A percentile compares a stretch with the other conserved stretches of the same genome.
phyloP scores from a whole-genome alignment of 2,888 invertebrate species.

The Timema podura region DNA sequence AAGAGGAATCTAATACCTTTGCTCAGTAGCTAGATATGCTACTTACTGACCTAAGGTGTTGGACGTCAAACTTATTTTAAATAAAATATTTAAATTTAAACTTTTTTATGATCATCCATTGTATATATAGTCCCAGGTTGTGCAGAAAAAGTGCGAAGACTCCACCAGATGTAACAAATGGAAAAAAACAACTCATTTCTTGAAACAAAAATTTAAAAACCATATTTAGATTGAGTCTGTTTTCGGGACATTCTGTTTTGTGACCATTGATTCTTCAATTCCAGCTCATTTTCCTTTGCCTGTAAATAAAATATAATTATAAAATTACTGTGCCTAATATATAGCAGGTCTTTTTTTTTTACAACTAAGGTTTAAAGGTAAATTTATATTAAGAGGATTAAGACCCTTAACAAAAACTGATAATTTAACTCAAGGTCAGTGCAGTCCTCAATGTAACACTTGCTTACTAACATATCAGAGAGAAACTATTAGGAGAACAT shows the following conservation, averaged over 20 bases:
- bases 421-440: slow-evolving; percentile 4
- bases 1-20: too few relatives aligned
- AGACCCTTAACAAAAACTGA: neutral
- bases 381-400: neutral
- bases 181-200: neutral
- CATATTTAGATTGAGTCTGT: slow-evolving; percentile 94
- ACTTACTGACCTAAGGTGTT: too few relatives aligned
- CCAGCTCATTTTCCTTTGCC: slow-evolving; percentile 92
- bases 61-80: too few relatives aligned
- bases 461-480: neutral
- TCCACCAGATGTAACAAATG: too few relatives aligned
- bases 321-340: slow-evolving; percentile 19
- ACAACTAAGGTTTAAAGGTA: slow-evolving; percentile 19
- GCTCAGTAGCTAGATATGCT: too few relatives aligned
- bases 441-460: neutral
- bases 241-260: slow-evolving; percentile 76
- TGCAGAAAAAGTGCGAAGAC: too few relatives aligned
- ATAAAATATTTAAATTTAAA: too few relatives aligned
- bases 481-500: too few relatives aligned
- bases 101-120: too few relatives aligned
- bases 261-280: slow-evolving; percentile 92
- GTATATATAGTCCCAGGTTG: too few relatives aligned
- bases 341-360: slow-evolving; percentile 12
- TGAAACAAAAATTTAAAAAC: slow-evolving; percentile 59
- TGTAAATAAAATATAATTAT: slow-evolving; percentile 49